Conservation (phyloP, 2,888 invertebrate species). For the Pelosia muscerda region DNA sequence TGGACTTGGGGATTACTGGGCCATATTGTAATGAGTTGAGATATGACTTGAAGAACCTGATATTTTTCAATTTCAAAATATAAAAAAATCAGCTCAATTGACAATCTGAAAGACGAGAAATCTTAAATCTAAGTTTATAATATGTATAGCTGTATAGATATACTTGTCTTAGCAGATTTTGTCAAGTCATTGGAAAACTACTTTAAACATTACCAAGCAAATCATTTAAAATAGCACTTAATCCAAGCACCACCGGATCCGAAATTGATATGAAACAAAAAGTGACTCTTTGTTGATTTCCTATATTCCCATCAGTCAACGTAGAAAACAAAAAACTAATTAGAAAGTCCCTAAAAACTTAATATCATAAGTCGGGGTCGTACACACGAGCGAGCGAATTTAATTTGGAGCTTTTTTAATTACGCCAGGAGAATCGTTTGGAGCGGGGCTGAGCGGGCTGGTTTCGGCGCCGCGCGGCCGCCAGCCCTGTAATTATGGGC, state of each 20-base stretch:
- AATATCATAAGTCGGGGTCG: constrained; percentile 83
- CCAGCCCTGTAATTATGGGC: constrained; percentile 86
- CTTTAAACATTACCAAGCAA: background rate
- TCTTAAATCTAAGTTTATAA: too few species aligned
- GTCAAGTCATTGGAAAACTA: background rate
- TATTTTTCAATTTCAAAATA: too few species aligned
- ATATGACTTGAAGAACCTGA: too few species aligned
- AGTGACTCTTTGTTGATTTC: constrained; percentile 43
- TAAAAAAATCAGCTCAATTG: too few species aligned
- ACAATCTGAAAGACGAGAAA: too few species aligned
- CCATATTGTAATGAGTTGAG: too few species aligned
- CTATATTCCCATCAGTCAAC: constrained; percentile 68
- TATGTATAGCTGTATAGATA: too few species aligned
- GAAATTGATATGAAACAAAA: constrained; percentile 33
- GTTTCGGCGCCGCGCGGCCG: constrained; percentile 82
- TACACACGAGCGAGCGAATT: constrained; percentile 86
- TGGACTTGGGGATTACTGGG: too few species aligned
- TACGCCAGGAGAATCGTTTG: constrained; percentile 81
- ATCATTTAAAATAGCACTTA: background rate
- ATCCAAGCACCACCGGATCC: constrained; percentile 22
- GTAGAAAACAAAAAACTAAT: constrained; percentile 79
- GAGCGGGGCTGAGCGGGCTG: constrained; percentile 66
- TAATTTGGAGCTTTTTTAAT: constrained; percentile 87
- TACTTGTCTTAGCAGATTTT: background rate
- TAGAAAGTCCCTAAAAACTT: constrained; percentile 85